phyloP scores from a whole-genome alignment of 2,888 invertebrate species.

The Morpho helenor region DNA sequence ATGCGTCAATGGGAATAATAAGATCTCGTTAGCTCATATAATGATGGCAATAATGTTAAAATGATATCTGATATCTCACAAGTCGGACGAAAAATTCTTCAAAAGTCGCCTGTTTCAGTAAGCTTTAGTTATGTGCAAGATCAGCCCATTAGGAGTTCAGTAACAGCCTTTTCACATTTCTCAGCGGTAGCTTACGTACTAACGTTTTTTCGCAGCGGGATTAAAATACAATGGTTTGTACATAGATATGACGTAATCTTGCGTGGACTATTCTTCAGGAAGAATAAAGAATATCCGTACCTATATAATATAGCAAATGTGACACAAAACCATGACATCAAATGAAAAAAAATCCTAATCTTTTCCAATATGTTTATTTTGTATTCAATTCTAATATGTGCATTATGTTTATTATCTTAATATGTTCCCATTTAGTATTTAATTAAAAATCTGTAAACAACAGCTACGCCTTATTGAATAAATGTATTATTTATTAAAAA shows the following conservation, averaged over 20 bases:
- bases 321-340: not conserved
- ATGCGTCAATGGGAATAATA: too few relatives aligned
- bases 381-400: too few relatives aligned
- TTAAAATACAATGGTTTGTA: slow-evolving; percentile 25
- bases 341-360: not conserved
- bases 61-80: not conserved
- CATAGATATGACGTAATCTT: slow-evolving; percentile 13
- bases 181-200: slow-evolving; percentile 34
- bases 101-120: slow-evolving; percentile 8
- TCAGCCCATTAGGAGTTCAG: slow-evolving; percentile 36
- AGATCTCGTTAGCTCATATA: too few relatives aligned
- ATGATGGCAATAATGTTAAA: too few relatives aligned
- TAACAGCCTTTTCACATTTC: slow-evolving; percentile 55
- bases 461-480: too few relatives aligned
- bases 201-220: slow-evolving; percentile 31
- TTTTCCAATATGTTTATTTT: too few relatives aligned
- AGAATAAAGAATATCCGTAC: not conserved
- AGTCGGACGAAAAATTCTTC: not conserved
- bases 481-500: too few relatives aligned
- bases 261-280: slow-evolving; percentile 8
- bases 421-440: too few relatives aligned
- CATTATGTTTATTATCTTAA: too few relatives aligned
- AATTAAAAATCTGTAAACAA: too few relatives aligned
- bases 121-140: slow-evolving; percentile 28
- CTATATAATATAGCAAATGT: not conserved